Evolutionary conservation across 2,797 vertebrate species (phyloP).

Genomic region (Megalops cyprinoides): DNA sequence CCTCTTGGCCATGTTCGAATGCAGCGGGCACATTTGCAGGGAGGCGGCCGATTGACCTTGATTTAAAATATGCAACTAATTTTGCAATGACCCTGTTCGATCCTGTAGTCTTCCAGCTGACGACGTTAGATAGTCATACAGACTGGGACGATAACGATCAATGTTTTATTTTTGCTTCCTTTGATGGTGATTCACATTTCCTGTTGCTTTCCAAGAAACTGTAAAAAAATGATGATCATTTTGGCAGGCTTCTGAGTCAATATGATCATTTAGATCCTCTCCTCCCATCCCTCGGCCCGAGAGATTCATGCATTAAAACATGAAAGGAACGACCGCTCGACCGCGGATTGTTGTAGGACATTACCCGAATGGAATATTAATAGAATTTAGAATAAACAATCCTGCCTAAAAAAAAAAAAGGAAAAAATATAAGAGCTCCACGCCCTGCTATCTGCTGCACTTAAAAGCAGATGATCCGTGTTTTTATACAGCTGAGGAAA

Average conservation of each 20-base stretch:
- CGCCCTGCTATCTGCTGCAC: neutral
- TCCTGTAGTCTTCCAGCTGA: neutral
- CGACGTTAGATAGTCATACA: conserved; percentile 1
- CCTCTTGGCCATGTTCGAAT: neutral
- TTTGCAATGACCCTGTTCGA: neutral
- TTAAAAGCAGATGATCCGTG: neutral
- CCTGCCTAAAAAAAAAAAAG: neutral
- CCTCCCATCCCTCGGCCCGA: no score
- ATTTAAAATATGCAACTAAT: neutral
- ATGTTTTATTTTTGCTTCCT: conserved; percentile 15
- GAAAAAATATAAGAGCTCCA: neutral
- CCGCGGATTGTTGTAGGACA: neutral
- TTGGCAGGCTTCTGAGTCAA: conserved; percentile 14
- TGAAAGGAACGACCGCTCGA: neutral
- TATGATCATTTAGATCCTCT: neutral
- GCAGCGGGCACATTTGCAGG: neutral
- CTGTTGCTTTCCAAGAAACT: neutral
- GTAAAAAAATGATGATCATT: neutral
- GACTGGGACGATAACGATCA: neutral
- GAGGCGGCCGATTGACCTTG: conserved; percentile 15
- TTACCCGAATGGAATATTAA: neutral
- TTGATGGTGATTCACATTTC: neutral
- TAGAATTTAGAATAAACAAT: neutral
- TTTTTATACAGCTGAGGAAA: neutral
- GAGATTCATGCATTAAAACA: neutral